phyloP scores from a whole-genome alignment of 1,140 invertebrate species.

The Nephila pilipes region DNA sequence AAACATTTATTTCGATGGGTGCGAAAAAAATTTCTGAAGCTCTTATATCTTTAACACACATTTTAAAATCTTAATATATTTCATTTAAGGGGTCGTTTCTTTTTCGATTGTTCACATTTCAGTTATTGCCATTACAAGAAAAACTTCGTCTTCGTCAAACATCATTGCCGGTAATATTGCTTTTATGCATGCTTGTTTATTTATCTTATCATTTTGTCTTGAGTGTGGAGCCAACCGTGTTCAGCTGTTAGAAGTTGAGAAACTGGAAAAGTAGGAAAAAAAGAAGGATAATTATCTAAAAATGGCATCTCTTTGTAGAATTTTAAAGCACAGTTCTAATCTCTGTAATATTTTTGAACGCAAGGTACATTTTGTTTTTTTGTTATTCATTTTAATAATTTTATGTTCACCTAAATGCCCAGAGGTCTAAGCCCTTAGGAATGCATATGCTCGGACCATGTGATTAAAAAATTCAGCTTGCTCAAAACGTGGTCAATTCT shows the following conservation, averaged over 20 bases:
- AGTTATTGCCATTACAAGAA: neutral
- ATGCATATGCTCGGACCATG: no score
- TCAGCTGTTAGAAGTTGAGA: no score
- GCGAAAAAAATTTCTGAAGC: no score
- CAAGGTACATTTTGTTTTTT: constrained; percentile 32
- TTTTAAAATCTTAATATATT: no score
- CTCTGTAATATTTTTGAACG: constrained; percentile 38
- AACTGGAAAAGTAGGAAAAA: neutral
- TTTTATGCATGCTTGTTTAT: neutral
- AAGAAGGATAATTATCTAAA: neutral
- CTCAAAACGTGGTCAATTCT: no score
- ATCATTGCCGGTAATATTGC: neutral
- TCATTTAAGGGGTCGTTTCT: no score
- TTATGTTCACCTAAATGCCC: neutral
- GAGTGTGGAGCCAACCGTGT: neutral
- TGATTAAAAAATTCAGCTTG: no score
- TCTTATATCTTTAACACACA: no score
- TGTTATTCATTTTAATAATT: neutral
- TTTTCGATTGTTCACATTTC: no score
- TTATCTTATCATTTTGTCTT: neutral
- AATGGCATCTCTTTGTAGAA: constrained; percentile 26
- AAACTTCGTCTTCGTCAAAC: neutral
- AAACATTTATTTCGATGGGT: no score
- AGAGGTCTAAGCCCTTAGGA: neutral
- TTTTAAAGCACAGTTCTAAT: neutral